phyloP scores from a whole-genome alignment of 1,140 invertebrate genomes.

The Drosophila nigromelanica region DNA sequence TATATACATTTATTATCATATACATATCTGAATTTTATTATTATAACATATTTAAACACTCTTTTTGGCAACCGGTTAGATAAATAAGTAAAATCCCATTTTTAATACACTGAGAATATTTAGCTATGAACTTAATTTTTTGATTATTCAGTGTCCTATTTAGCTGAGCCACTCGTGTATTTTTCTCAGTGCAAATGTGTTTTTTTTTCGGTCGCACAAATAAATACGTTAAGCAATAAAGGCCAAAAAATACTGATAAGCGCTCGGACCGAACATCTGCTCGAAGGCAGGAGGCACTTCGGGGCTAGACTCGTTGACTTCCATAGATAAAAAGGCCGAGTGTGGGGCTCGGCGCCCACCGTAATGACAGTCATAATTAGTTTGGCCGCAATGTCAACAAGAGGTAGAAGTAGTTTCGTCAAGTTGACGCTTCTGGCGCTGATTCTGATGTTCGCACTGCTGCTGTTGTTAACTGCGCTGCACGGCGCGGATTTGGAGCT shows the following conservation, averaged over 20 bases:
- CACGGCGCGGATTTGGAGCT: constrained; percentile 12
- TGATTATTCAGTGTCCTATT: not conserved
- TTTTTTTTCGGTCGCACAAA: not conserved
- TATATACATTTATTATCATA: too few species aligned
- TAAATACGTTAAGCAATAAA: constrained; percentile 16
- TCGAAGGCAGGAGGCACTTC: constrained; percentile 3
- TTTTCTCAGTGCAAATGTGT: constrained; percentile 8
- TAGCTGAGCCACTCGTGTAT: not conserved
- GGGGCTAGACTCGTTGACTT: not conserved
- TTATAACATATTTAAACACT: too few species aligned
- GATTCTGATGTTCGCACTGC: constrained; percentile 26
- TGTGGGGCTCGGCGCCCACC: not conserved
- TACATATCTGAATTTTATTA: too few species aligned
- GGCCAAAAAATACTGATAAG: constrained; percentile 17
- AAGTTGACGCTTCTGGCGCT: constrained; percentile 42
- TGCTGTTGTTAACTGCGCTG: constrained; percentile 41
- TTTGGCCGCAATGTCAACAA: constrained; percentile 56
- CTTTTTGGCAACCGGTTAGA: too few species aligned
- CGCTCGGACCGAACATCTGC: constrained; percentile 5
- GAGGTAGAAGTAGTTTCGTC: constrained; percentile 45
- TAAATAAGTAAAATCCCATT: too few species aligned
- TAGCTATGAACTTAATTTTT: too few species aligned
- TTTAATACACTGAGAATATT: too few species aligned
- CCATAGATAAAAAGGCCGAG: constrained; percentile 3
- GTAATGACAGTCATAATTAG: constrained; percentile 7